Percentiles rank a stretch among this genome's conserved stretches.
These are phyloP conservation scores for Cataglyphis hispanica DNA, from an alignment of 1,140 invertebrate species.

Conservation along the genomic window DNA sequence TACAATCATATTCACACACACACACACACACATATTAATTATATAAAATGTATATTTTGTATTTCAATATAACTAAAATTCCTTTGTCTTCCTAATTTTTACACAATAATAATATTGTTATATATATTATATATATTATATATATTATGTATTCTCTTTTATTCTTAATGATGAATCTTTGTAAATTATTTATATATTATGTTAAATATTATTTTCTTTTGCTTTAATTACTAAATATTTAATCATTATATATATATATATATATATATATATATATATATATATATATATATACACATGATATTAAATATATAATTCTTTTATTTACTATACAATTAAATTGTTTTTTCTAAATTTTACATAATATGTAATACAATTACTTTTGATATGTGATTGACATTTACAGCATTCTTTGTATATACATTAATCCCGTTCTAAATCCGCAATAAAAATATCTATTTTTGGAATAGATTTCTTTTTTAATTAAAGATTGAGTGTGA, in stretches of 20 bases:
- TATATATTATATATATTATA: no score
- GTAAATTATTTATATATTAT: slow-evolving; percentile 10
- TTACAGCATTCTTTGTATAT: slow-evolving; percentile 12
- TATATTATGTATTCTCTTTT: background rate
- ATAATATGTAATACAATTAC: slow-evolving; percentile 7
- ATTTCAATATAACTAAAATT: slow-evolving; percentile 28
- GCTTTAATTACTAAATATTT: background rate
- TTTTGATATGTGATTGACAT: background rate
- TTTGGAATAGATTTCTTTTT: background rate
- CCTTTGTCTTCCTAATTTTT: slow-evolving; percentile 13
- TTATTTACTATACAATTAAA: slow-evolving; percentile 21
- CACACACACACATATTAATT: slow-evolving; percentile 23
- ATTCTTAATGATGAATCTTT: slow-evolving; percentile 18
- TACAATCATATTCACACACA: slow-evolving; percentile 37
- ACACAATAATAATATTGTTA: slow-evolving; percentile 34
- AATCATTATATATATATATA: background rate
- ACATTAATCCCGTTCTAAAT: background rate
- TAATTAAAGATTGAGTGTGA: slow-evolving; percentile 14
- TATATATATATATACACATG: background rate
- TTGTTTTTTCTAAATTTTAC: slow-evolving; percentile 16
- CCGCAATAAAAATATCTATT: slow-evolving; percentile 34
- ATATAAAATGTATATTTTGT: slow-evolving; percentile 54
- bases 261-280: background rate
- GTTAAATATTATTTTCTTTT: slow-evolving; percentile 13
- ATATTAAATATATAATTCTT: slow-evolving; percentile 14